Conservation (phyloP, 2,888 invertebrate genomes). For the Drosophila meridiana region DNA sequence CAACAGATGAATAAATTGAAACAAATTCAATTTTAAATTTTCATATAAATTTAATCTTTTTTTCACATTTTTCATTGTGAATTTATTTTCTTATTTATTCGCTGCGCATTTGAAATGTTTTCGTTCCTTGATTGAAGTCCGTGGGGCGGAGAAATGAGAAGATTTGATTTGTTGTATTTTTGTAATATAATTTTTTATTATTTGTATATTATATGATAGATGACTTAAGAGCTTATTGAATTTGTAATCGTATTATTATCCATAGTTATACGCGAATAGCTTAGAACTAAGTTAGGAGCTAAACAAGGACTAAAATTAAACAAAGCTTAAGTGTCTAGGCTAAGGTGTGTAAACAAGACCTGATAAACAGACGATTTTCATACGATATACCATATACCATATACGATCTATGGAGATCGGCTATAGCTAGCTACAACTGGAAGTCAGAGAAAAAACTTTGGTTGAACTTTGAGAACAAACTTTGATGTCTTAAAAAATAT, state of each 20-base stretch:
- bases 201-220: constrained; percentile 28
- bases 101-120: constrained; percentile 37
- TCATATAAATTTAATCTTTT: constrained; percentile 45
- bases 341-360: constrained; percentile 53
- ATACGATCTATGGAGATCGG: constrained; percentile 24
- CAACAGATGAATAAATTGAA: constrained; percentile 5
- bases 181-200: constrained; percentile 18
- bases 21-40: constrained; percentile 31
- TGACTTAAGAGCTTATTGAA: constrained; percentile 71
- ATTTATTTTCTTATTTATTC: constrained; percentile 47
- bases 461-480: constrained; percentile 77
- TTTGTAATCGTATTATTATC: constrained; percentile 45
- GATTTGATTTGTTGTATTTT: constrained; percentile 21
- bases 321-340: constrained; percentile 41
- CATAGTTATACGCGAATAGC: constrained; percentile 41
- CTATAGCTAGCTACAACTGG: constrained; percentile 48
- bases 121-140: background rate
- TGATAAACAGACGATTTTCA: constrained; percentile 44
- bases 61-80: constrained; percentile 36
- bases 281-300: constrained; percentile 49
- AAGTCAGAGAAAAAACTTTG: constrained; percentile 71
- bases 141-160: constrained; percentile 40
- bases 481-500: constrained; percentile 28
- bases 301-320: constrained; percentile 49
- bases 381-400: constrained; percentile 23